Percentiles rank a stretch among this genome's conserved stretches.
phyloP scores from a whole-genome alignment of 2,888 invertebrate genomes.

The Lycocerus yunnanus region DNA sequence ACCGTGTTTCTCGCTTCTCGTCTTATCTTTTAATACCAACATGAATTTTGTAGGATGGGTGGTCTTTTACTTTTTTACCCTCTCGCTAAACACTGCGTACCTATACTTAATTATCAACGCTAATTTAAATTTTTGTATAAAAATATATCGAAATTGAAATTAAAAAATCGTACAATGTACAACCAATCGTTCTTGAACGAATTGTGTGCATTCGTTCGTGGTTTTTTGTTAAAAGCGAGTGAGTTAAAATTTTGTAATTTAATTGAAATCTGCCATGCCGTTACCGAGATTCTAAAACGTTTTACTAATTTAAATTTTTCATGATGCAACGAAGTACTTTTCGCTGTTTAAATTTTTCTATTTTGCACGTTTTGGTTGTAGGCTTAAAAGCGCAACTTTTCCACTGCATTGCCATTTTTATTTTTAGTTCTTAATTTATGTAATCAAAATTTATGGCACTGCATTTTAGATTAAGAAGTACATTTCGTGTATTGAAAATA shows the following conservation, averaged over 20 bases:
- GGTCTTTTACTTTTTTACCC: constrained; percentile 4
- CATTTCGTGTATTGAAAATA: constrained; percentile 15
- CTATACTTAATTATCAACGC: neutral
- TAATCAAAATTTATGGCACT: neutral
- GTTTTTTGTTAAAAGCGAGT: neutral
- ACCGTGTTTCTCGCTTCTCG: constrained; percentile 25
- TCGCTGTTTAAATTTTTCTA: neutral
- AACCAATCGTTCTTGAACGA: constrained; percentile 4
- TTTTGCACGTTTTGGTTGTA: neutral
- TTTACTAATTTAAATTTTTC: neutral
- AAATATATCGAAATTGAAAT: constrained; percentile 1
- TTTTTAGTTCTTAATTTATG: neutral
- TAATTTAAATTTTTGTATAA: neutral
- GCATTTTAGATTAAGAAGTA: neutral
- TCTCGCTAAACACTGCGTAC: neutral
- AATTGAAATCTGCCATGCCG: neutral
- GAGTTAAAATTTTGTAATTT: constrained; percentile 11
- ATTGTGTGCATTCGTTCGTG: constrained; percentile 9
- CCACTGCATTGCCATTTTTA: too few species aligned
- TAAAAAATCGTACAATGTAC: constrained; percentile 5
- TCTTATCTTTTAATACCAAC: constrained; percentile 19
- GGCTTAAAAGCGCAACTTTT: too few species aligned
- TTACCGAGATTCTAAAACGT: neutral
- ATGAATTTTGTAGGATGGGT: constrained; percentile 14
- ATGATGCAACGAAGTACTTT: neutral